Evolutionary conservation across 2,888 invertebrate genomes (phyloP), one percentile per base, ranked within the genome.

Genomic region (Serripes groenlandicus): DNA sequence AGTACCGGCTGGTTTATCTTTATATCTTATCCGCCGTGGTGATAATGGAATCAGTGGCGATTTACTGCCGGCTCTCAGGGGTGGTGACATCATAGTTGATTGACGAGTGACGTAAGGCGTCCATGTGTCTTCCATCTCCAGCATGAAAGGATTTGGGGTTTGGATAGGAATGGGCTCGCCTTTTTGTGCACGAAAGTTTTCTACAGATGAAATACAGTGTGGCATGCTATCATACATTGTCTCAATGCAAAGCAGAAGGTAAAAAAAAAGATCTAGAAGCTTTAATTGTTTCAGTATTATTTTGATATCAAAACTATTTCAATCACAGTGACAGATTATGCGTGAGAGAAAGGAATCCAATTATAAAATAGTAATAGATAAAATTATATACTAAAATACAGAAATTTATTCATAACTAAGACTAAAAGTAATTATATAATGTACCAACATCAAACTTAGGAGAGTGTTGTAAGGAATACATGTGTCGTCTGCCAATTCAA

Each of bases 121-220:
- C 80, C 79, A 86, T 21, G 86, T 80, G 32, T 80, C 82, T 72
- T 86, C 86, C 37, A 81, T 74, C 72, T 77, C 72, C 28, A 60
- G 69, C 32, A 71, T 71, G 49, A 86, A 86, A n/a, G 86, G 86
- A 60, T 86, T 86, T 54, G 84, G 80, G 56, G 81, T 84, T 86
- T 82, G 70, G 75, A 84, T 78, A 56, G 81, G 77, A 30, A 86
- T 86, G n/a, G 86, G 80, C 62, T 79, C 86, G 23, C 86, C 86
- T 80, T 86, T 86, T 56, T 78, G 84, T 32, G 83, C 86, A 54
- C 86, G 83, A 75, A 86, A 86, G 86, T 86, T 79, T 42, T 86
- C 86, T 86, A 86, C 70, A 73, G 74, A 81, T 78, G 62, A 75
- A 66, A 83, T 34, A 62, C 60, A 84, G 62, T 42, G 32, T 34